Base-by-base conservation (phyloP, 2,888 invertebrate genomes). In the Pemphredon lugubris region DNA sequence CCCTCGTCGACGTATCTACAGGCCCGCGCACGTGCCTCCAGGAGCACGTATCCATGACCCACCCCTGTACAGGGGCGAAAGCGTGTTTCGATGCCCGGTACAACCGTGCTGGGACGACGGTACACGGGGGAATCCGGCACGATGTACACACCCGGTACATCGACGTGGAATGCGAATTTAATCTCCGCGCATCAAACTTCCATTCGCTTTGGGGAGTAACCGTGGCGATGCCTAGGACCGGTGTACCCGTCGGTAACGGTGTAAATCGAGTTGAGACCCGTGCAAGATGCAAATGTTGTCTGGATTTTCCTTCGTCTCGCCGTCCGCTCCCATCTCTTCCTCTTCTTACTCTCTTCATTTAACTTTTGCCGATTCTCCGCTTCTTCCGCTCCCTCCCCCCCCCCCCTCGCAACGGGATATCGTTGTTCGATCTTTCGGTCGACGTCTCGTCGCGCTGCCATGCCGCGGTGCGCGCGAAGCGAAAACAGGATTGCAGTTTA, bases 161-260 rank as follows among this genome's bases (percentile, higher is more conserved):
- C 37, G 21, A 50, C 20, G 20, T 30, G 32, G 60, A 74, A 74
- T 74, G 73, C 57, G 74, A 73, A 64, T 74, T 73, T 61, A 63
- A 73, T 68, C 57, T 53, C 40, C 64, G 53, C 45, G 54, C 48
- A 73, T 74, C 69, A 74, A 73, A 74, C 69, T 73, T 69, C 48
- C 68, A 70, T 74, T 73, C 40, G 60, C 51, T 65, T 45, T 13
- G n/a, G 65, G 20, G 34, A 42, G 48, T 37, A 14, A 37, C 57
- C 57, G 9, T 57, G 37, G 14, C 14, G 1, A 20, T 20, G 59
- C 11, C 40, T n/a, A n/a, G n/a, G n/a, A n/a, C n/a, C n/a, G n/a
- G n/a, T n/a, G n/a, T n/a, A n/a, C n/a, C n/a, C n/a, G 26, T 3
- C 23, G 13, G 2, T 13, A 14, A 2, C 59, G 54, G 40, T 39